These are phyloP conservation scores for Zygothrica quintamaculata DNA, from an alignment of 2,888 invertebrate species.

Conservation along the genomic window DNA sequence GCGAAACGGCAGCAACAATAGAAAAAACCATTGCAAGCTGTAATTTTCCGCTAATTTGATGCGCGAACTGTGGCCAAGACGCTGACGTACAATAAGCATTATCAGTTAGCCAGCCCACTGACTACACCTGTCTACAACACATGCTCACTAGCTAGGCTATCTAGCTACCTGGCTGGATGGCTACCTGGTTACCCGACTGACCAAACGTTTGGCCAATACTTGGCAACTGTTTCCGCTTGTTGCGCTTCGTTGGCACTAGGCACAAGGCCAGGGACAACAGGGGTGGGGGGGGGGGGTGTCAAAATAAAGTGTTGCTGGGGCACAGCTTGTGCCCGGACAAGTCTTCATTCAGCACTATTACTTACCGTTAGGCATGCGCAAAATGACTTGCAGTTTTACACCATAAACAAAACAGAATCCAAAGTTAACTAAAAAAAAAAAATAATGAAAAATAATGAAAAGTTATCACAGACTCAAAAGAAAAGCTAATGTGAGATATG, in stretches of 20 bases:
- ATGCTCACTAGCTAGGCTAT: too few relatives aligned
- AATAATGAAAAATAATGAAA: neutral
- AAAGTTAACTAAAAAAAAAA: neutral
- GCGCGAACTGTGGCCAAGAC: conserved; percentile 49
- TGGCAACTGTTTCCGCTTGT: conserved; percentile 60
- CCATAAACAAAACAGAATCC: too few relatives aligned
- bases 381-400: neutral
- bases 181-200: conserved; percentile 28
- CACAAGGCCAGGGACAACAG: conserved; percentile 35
- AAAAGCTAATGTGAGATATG: too few relatives aligned
- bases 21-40: conserved; percentile 43
- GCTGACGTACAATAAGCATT: conserved; percentile 32
- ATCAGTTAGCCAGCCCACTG: conserved; percentile 18
- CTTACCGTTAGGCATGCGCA: conserved; percentile 41
- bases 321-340: conserved; percentile 21
- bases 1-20: conserved; percentile 39
- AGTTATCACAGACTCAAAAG: too few relatives aligned
- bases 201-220: conserved; percentile 30
- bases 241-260: conserved; percentile 60
- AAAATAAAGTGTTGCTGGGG: neutral
- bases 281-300: neutral
- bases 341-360: conserved; percentile 22
- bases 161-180: neutral
- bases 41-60: conserved; percentile 77
- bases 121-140: conserved; percentile 5